phyloP scores from a whole-genome alignment of 2,113 vertebrate genomes.

The Actenoides lindsayi region DNA sequence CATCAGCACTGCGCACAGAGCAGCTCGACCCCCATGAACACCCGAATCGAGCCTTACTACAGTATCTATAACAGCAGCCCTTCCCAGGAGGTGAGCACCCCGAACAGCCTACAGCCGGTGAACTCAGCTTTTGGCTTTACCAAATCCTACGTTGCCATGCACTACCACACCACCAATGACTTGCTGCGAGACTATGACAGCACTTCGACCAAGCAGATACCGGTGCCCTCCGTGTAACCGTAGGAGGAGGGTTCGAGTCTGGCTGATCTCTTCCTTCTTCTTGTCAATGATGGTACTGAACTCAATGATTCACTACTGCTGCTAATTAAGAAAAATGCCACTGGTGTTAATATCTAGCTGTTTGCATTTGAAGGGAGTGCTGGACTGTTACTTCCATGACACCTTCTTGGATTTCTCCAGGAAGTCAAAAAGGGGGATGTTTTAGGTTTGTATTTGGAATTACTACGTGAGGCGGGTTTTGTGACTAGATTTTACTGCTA shows the following conservation, averaged over 20 bases:
- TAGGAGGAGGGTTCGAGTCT: not conserved
- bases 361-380: not conserved
- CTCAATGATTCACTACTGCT: rapidly evolving
- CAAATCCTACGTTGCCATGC: conserved; percentile 88
- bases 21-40: conserved; percentile 93
- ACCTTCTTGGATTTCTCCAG: not conserved
- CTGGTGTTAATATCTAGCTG: not conserved
- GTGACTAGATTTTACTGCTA: not conserved
- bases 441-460: not conserved
- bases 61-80: conserved; percentile 95
- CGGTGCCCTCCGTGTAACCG: conserved; percentile 85
- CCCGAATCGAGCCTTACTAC: conserved; percentile 94
- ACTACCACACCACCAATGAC: conserved; percentile 85
- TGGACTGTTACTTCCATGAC: not conserved
- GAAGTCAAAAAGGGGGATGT: not conserved
- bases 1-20: conserved; percentile 86
- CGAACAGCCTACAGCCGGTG: conserved; percentile 81
- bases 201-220: conserved; percentile 83
- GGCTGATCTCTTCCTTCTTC: not conserved
- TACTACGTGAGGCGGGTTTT: not conserved
- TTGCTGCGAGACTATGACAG: conserved; percentile 83
- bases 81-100: conserved; percentile 82
- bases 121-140: conserved; percentile 84
- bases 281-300: not conserved
- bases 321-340: not conserved